phyloP scores from a whole-genome alignment of 1,140 invertebrate species.

The Colletes gigas region DNA sequence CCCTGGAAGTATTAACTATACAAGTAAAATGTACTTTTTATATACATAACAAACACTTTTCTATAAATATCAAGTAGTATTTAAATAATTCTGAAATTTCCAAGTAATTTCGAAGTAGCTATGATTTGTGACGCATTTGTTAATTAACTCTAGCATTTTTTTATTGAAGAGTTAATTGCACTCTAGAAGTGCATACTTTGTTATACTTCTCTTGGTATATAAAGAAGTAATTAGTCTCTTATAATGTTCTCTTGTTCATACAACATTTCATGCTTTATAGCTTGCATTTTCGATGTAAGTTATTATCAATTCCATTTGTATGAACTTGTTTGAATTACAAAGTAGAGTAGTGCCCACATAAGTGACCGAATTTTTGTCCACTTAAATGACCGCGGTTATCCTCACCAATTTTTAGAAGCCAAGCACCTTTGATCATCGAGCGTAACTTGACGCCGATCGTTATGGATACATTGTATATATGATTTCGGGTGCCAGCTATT shows the following conservation, averaged over 20 bases:
- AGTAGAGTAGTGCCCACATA: background rate
- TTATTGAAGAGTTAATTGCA: background rate
- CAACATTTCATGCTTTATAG: background rate
- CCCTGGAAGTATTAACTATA: constrained; percentile 48
- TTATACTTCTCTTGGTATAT: background rate
- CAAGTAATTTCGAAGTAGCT: constrained; percentile 24
- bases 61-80: constrained; percentile 39
- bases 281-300: background rate
- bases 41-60: constrained; percentile 45
- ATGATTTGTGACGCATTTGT: background rate
- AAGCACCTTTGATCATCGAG: too few relatives aligned
- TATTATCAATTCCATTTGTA: background rate
- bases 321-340: constrained; percentile 10
- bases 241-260: background rate
- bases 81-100: constrained; percentile 43
- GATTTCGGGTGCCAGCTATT: too few relatives aligned
- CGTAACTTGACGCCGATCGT: too few relatives aligned
- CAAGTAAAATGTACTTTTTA: constrained; percentile 49
- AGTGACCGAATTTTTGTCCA: too few relatives aligned
- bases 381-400: too few relatives aligned
- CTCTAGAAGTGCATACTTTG: constrained; percentile 28
- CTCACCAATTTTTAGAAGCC: too few relatives aligned
- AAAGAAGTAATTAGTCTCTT: constrained; percentile 13
- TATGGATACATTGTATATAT: too few relatives aligned
- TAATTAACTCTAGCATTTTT: background rate